phyloP scores from a whole-genome alignment of 1,140 invertebrate species.

The Magallana angulata region DNA sequence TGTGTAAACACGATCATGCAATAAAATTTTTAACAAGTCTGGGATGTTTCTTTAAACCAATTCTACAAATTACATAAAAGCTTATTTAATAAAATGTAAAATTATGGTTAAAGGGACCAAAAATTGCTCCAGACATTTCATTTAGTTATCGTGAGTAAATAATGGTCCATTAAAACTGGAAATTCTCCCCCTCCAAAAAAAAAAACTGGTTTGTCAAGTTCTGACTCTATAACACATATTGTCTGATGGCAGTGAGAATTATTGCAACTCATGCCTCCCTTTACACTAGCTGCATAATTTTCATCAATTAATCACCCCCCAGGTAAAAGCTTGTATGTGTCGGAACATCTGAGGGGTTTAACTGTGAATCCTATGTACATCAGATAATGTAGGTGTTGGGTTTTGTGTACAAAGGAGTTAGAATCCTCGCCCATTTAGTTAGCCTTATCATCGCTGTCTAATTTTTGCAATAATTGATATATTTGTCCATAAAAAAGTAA shows the following conservation, averaged over 20 bases:
- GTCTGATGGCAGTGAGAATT: neutral
- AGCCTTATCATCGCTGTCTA: too few relatives aligned
- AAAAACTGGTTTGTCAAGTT: slow-evolving; percentile 24
- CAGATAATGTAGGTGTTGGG: slow-evolving; percentile 14
- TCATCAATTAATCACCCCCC: slow-evolving; percentile 21
- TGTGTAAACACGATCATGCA: neutral
- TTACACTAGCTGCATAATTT: neutral
- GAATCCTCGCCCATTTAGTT: neutral
- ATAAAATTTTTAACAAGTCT: neutral
- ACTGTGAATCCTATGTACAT: neutral
- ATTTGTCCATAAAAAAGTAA: too few relatives aligned
- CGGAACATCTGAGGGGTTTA: neutral
- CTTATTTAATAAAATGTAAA: neutral
- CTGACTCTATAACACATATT: neutral
- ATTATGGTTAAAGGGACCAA: neutral
- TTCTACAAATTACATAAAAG: slow-evolving; percentile 2
- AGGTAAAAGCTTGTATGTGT: slow-evolving; percentile 15
- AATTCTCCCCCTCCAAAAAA: neutral
- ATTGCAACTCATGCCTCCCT: neutral
- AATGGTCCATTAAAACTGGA: neutral
- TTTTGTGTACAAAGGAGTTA: neutral
- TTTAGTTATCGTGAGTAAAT: neutral
- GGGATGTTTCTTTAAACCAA: neutral
- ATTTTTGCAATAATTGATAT: too few relatives aligned
- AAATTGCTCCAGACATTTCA: neutral